Conservation (phyloP, 2,797 vertebrate species). For the Coracias cyanogaster region DNA sequence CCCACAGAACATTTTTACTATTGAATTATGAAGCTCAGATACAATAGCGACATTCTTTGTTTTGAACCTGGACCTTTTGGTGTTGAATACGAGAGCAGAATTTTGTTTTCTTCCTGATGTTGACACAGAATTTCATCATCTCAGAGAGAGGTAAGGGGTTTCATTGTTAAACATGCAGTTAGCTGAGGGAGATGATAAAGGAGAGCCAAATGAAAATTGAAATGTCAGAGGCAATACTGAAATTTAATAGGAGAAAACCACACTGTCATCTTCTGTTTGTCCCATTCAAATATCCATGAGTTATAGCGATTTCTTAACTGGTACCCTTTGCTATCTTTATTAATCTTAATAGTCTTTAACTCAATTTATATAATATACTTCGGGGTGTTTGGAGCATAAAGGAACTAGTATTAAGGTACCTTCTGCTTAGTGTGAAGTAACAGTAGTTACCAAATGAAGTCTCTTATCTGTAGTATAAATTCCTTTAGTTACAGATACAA, state of each 20-base stretch:
- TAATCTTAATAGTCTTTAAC: background rate
- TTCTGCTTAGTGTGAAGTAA: background rate
- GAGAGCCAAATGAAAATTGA: background rate
- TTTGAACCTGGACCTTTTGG: background rate
- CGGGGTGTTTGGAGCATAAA: background rate
- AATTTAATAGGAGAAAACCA: background rate
- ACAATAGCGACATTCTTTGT: background rate
- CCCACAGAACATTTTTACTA: background rate
- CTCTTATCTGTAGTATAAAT: background rate
- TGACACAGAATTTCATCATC: slow-evolving; percentile 3
- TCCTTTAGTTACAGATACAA: background rate
- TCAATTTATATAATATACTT: background rate
- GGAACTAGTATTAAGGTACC: background rate
- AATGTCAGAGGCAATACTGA: background rate
- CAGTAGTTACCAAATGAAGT: background rate
- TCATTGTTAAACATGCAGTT: background rate
- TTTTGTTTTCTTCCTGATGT: background rate
- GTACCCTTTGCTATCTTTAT: background rate
- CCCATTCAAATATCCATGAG: background rate
- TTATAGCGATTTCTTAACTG: background rate
- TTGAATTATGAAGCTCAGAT: slow-evolving; percentile 1
- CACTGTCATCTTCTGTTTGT: background rate
- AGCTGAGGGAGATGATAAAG: background rate
- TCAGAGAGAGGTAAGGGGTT: background rate
- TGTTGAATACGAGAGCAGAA: background rate